Base-by-base conservation (phyloP, 2,888 invertebrate genomes). In the Junonia oenone region DNA sequence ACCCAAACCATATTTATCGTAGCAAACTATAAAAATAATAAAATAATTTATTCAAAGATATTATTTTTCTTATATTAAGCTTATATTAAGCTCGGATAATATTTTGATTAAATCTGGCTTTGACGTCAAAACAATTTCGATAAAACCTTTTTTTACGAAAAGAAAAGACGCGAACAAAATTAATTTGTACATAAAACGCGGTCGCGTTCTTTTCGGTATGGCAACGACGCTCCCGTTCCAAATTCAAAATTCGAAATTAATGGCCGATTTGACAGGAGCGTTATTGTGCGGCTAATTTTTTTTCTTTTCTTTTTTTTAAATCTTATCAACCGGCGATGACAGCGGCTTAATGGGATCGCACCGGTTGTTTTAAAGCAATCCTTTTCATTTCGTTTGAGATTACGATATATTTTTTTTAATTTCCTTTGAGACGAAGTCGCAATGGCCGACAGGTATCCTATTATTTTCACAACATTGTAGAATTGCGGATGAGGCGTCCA, bases 191-290 rank as follows among this genome's bases (percentile, higher is more conserved):
- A 73, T 74, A 66, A 67, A 68, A 53, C 47, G 55, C 38, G 51
- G 55, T 57, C 64, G 58, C 62, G 59, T 52, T 63, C 67, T 64
- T 46, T 56, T 29, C 35, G 35, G 9, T 45, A 58, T 68, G 67
- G 68, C 67, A 69, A 68, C 70, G 71, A 71, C 79, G 86, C 87
- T 88, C 82, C 88, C 80, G 89, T 89, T 87, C 86, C 78, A 80
- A 85, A 83, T 83, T 83, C 81, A 69, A 84, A 83, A 84, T 81
- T 80, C 68, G 69, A 76, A 77, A 89, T 88, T 89, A 89, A 89
- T 89, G 87, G 88, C 87, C 83, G 75, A 86, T 90, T 89, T 90
- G 89, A 90, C 89, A 89, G 89, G 80, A 83, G 83, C 84, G 75
- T 87, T 89, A 89, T 90, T 89, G 84, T 84, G 81, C 70, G 80